Base-by-base conservation (phyloP, 2,888 invertebrate species). In the Allophyes oxyacanthae region DNA sequence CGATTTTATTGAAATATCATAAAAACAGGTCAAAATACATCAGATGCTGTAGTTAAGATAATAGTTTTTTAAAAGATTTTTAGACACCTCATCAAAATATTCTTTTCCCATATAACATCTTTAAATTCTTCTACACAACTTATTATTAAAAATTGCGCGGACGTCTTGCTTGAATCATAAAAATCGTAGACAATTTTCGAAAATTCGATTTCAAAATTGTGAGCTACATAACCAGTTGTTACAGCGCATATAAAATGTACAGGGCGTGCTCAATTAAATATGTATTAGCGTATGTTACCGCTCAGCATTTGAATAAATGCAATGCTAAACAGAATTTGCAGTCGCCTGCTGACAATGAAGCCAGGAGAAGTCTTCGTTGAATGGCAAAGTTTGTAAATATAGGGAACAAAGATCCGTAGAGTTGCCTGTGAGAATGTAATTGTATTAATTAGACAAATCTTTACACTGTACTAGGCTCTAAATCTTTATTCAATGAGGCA, bases 231-330 rank as follows among this genome's bases (percentile, higher is more conserved):
- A 78, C 81, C 81, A 76, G 82, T 84, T 67, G 83, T 84, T 84
- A 82, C 71, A 66, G 65, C 62, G 74, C 76, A 79, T 74, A 81
- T 80, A 84, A 85, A 87, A 84, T 81, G 83, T 82, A 76, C 81
- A 79, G 84, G 86, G 88, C 83, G 88, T 86, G 83, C 72, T 81
- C 85, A 87, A 89, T 91, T 90, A 90, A 91, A 91, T 90, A 89
- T 89, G 88, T 86, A 91, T 91, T 88, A 90, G 86, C 79, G 83
- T 85, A 85, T 84, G 84, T 86, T 84, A 82, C 79, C 75, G 77
- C 61, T 72, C 68, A 64, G 43, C 73, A 86, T 87, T 87, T 85
- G 82, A 87, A 86, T 88, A 86, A 84, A 83, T 85, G 85, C 79
- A 83, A 83, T 84, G 84, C 79, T 83, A 81, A 82, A 81, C 72